phyloP scores from a whole-genome alignment of 2,888 invertebrate genomes.

The Sphinx pinastri region DNA sequence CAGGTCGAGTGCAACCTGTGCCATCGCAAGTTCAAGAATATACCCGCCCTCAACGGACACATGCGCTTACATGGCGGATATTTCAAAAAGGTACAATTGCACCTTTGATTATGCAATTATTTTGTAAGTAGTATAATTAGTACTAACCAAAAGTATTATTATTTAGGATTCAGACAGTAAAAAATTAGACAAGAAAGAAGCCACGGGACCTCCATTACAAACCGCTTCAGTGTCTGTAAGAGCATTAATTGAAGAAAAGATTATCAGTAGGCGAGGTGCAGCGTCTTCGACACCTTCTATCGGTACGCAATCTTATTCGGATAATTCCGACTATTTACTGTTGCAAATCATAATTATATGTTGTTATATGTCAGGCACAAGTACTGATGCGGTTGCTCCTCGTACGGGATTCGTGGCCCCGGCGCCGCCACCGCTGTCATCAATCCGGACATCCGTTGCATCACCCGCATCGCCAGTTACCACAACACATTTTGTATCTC shows the following conservation, averaged over 20 bases:
- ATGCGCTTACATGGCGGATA: slow-evolving; percentile 99
- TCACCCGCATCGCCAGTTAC: slow-evolving; percentile 74
- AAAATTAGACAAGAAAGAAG: slow-evolving; percentile 93
- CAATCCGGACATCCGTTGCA: slow-evolving; percentile 62
- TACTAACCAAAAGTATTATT: slow-evolving; percentile 7
- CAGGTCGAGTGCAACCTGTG: slow-evolving; percentile 98
- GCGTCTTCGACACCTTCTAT: slow-evolving; percentile 58
- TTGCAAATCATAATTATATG: too few species aligned
- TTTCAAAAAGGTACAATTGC: slow-evolving; percentile 91
- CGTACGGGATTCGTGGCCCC: slow-evolving; percentile 74
- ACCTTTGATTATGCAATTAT: too few species aligned
- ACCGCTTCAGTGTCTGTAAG: slow-evolving; percentile 96
- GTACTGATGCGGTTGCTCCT: slow-evolving; percentile 55
- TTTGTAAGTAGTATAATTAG: not conserved
- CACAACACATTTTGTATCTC: slow-evolving; percentile 75
- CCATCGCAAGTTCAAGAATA: slow-evolving; percentile 97
- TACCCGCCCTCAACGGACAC: slow-evolving; percentile 98
- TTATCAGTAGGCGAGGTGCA: slow-evolving; percentile 92
- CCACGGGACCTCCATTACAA: slow-evolving; percentile 92
- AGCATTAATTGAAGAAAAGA: slow-evolving; percentile 96
- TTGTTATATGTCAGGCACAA: slow-evolving; percentile 48
- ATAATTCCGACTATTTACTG: not conserved
- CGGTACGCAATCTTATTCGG: slow-evolving; percentile 44
- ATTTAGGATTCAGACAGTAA: slow-evolving; percentile 91
- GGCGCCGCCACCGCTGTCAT: slow-evolving; percentile 74